Conservation (phyloP, 2,113 vertebrate species). For the Silurus meridionalis region DNA sequence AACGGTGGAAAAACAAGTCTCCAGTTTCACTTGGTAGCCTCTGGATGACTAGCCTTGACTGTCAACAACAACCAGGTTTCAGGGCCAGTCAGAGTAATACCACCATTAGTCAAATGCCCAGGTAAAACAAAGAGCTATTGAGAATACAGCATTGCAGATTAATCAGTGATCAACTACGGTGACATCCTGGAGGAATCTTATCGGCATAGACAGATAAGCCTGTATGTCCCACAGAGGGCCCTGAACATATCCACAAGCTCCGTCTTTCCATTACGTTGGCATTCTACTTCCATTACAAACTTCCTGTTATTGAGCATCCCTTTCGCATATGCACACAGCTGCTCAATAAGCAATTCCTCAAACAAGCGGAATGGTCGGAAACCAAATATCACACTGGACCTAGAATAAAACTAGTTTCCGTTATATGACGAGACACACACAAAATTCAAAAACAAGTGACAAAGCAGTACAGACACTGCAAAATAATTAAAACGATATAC, state of each 20-base stretch:
- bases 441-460: background rate
- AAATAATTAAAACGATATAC: too few species aligned
- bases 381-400: background rate
- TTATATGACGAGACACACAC: background rate
- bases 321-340: background rate
- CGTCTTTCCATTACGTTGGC: constrained; percentile 19
- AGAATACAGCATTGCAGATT: constrained; percentile 27
- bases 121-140: constrained; percentile 47
- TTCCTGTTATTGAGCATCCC: background rate
- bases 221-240: background rate
- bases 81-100: constrained; percentile 18
- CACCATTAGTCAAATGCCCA: constrained; percentile 33
- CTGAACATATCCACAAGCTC: background rate
- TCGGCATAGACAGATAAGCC: constrained; percentile 31
- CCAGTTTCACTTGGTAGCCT: constrained; percentile 30
- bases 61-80: constrained; percentile 36
- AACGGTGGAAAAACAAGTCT: constrained; percentile 8
- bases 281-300: constrained; percentile 39
- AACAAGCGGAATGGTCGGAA: background rate
- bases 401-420: background rate
- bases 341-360: background rate
- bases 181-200: constrained; percentile 39
- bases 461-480: background rate
- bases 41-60: constrained; percentile 22
- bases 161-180: constrained; percentile 53